Evolutionary conservation across 2,888 invertebrate species (phyloP).

Genomic region (Pollenia amentaria): DNA sequence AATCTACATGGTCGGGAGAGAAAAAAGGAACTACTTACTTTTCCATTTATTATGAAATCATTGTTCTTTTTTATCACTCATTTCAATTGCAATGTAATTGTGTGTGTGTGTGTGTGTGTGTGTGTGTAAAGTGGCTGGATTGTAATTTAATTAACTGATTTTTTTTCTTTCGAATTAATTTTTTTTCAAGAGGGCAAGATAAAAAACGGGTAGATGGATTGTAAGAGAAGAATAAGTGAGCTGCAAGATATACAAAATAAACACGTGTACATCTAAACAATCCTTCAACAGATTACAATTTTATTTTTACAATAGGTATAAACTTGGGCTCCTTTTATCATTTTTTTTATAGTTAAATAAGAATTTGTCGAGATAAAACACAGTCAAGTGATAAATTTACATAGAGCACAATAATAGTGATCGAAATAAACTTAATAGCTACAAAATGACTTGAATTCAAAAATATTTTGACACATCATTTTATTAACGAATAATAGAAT

Average conservation of each 20-base stretch:
- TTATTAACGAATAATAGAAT: constrained; percentile 7
- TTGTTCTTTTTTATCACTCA: constrained; percentile 13
- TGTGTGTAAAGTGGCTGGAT: not conserved
- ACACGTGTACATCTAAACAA: constrained; percentile 10
- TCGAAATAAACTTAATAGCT: constrained; percentile 8
- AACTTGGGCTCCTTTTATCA: not conserved
- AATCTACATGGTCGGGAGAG: not conserved
- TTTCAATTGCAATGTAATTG: constrained; percentile 11
- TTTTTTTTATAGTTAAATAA: not conserved
- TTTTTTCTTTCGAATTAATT: not conserved
- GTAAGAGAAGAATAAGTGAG: not conserved
- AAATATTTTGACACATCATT: constrained; percentile 38
- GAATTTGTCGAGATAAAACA: not conserved
- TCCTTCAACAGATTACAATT: constrained; percentile 31
- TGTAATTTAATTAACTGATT: constrained; percentile 48
- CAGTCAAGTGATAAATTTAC: not conserved
- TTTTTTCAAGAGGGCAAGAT: not conserved
- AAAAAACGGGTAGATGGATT: not conserved
- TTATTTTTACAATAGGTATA: constrained; percentile 7
- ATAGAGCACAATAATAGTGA: not conserved
- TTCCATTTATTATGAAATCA: not conserved
- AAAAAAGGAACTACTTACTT: constrained; percentile 9
- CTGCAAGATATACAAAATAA: not conserved
- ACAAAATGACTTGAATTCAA: not conserved
- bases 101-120: not conserved